Conservation (phyloP, 2,888 invertebrate species). For the Drosophila meridionalis region DNA sequence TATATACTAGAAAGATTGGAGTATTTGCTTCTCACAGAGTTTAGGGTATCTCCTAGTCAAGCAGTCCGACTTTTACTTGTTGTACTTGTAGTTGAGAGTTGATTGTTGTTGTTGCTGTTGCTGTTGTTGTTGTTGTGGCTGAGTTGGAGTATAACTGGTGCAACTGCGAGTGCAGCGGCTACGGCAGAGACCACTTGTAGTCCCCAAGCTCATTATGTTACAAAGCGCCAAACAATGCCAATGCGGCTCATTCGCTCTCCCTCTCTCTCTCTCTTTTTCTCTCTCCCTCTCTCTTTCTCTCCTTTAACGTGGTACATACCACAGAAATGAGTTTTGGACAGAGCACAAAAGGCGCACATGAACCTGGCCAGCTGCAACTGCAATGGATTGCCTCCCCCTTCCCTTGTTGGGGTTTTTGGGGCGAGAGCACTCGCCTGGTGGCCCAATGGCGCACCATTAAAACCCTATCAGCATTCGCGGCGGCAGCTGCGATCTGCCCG, state of each 20-base stretch:
- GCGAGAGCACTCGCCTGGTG: slow-evolving; percentile 31
- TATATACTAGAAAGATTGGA: too few relatives aligned
- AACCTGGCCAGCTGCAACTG: slow-evolving; percentile 62
- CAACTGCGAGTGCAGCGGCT: slow-evolving; percentile 50
- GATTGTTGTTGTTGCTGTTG: slow-evolving; percentile 10
- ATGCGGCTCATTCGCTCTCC: slow-evolving; percentile 49
- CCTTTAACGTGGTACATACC: slow-evolving; percentile 9
- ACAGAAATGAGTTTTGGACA: slow-evolving; percentile 74
- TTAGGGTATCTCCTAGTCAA: too few relatives aligned
- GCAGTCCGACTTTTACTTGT: slow-evolving; percentile 1
- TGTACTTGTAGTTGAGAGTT: slow-evolving; percentile 47
- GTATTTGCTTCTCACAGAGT: too few relatives aligned
- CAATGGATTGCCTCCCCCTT: slow-evolving; percentile 54
- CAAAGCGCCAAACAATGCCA: slow-evolving; percentile 82
- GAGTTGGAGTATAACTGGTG: slow-evolving; percentile 38
- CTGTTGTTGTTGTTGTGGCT: slow-evolving; percentile 19
- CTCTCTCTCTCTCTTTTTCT: slow-evolving; percentile 6
- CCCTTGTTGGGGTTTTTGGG: slow-evolving; percentile 1
- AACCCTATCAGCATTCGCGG: slow-evolving; percentile 77
- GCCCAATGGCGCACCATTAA: slow-evolving; percentile 68
- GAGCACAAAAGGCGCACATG: slow-evolving; percentile 72
- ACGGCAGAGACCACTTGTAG: slow-evolving; percentile 73
- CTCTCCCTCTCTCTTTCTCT: slow-evolving; percentile 11
- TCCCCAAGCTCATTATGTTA: slow-evolving; percentile 82
- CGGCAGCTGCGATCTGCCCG: slow-evolving; percentile 64